phyloP scores from a whole-genome alignment of 2,797 vertebrate genomes.

The Petrocephalus sullivani region DNA sequence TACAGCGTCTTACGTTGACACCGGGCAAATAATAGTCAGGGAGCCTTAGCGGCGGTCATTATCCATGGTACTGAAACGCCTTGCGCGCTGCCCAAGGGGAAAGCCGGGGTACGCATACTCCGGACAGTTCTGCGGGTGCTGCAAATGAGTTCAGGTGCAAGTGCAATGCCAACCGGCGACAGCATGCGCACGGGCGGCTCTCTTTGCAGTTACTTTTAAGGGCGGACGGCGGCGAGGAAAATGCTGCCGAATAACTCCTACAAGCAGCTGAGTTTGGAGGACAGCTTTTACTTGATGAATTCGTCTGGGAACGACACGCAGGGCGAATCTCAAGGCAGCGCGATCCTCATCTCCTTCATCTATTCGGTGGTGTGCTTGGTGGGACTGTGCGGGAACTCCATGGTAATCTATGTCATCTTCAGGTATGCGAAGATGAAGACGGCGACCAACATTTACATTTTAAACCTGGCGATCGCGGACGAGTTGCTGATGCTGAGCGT shows the following conservation, averaged over 20 bases:
- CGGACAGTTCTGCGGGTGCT: slow-evolving; percentile 19
- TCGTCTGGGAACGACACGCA: slow-evolving; percentile 69
- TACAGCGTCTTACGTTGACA: slow-evolving; percentile 62
- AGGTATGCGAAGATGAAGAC: slow-evolving; percentile 89
- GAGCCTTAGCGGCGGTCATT: slow-evolving; percentile 32
- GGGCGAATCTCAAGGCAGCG: slow-evolving; percentile 72
- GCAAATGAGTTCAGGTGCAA: slow-evolving; percentile 4
- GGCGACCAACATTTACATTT: slow-evolving; percentile 84
- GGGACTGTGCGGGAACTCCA: slow-evolving; percentile 82
- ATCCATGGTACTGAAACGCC: slow-evolving; percentile 44
- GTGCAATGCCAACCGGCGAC: neutral
- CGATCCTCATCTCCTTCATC: slow-evolving; percentile 84
- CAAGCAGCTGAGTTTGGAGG: slow-evolving; percentile 36
- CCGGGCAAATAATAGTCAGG: slow-evolving; percentile 42
- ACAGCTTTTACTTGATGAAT: slow-evolving; percentile 49
- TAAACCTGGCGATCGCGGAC: slow-evolving; percentile 82
- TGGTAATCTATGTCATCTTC: slow-evolving; percentile 87
- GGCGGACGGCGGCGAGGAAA: neutral
- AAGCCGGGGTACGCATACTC: slow-evolving; percentile 30
- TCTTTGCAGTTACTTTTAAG: neutral
- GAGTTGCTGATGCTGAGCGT: slow-evolving; percentile 89
- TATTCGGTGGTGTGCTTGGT: slow-evolving; percentile 84
- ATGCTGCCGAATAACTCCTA: slow-evolving; percentile 46
- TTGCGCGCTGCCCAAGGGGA: slow-evolving; percentile 27
- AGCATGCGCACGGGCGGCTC: neutral